A percentile compares a stretch with the other conserved stretches of the same genome.
These are phyloP conservation scores for Pomatorhinus ruficollis DNA, from an alignment of 2,113 vertebrate genomes.

Conservation along the genomic window DNA sequence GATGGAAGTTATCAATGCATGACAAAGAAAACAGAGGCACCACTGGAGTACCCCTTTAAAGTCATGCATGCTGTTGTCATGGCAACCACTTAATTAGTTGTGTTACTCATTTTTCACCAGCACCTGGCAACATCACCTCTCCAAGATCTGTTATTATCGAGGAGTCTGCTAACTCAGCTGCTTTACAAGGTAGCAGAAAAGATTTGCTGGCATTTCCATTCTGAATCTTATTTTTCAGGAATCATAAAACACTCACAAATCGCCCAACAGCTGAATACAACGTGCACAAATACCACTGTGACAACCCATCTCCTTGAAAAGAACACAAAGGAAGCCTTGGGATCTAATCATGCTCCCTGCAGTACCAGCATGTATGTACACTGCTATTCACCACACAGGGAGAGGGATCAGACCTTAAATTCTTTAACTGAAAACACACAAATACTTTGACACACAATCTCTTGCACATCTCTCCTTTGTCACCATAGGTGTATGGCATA, in stretches of 20 bases:
- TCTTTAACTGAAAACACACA: not conserved
- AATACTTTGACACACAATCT: not conserved
- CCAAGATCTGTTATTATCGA: constrained; percentile 10
- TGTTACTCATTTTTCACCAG: constrained; percentile 9
- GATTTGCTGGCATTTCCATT: not conserved
- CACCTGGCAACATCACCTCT: not conserved
- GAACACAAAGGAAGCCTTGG: not conserved
- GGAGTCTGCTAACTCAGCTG: not conserved
- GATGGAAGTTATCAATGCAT: not conserved
- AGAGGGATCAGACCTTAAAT: not conserved
- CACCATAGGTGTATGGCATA: accelerated
- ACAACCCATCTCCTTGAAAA: not conserved
- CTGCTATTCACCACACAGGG: not conserved
- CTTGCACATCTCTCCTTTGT: not conserved
- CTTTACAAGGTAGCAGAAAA: not conserved
- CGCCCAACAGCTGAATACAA: not conserved
- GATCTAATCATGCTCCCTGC: not conserved
- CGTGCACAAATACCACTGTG: not conserved
- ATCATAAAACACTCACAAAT: not conserved
- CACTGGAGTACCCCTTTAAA: constrained; percentile 9
- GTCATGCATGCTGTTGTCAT: constrained; percentile 37
- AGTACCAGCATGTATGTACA: not conserved
- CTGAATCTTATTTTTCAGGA: not conserved
- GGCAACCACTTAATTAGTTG: constrained; percentile 59
- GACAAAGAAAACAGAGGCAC: constrained; percentile 20